Evolutionary conservation across 2,113 vertebrate genomes (phyloP).

Genomic region (Anolis sagrei): DNA sequence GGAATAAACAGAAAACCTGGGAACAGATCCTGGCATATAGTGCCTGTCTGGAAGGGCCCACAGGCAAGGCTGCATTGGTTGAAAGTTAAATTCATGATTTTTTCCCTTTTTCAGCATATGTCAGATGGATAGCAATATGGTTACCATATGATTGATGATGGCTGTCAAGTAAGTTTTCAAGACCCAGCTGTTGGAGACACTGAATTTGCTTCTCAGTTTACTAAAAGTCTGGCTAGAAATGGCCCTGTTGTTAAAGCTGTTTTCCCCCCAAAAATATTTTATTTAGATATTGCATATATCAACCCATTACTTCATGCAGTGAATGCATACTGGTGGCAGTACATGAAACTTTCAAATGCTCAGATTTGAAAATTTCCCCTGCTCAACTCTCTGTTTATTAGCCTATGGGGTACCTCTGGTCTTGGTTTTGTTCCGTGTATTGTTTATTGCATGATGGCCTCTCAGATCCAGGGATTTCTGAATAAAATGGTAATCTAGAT

Average conservation of each 20-base stretch:
- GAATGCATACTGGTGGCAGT: not conserved
- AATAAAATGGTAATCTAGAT: too few relatives aligned
- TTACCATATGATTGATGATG: conserved; percentile 4
- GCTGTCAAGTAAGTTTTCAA: conserved; percentile 3
- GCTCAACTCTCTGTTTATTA: too few relatives aligned
- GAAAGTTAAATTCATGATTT: not conserved
- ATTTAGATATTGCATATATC: not conserved
- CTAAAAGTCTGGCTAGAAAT: not conserved
- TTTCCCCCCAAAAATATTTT: not conserved
- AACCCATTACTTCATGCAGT: not conserved
- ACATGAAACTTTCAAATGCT: too few relatives aligned
- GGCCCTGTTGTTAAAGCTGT: not conserved
- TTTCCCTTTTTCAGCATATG: not conserved
- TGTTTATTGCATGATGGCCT: too few relatives aligned
- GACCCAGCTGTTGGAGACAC: not conserved
- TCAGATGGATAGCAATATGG: not conserved
- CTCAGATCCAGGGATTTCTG: too few relatives aligned
- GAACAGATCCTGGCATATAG: too few relatives aligned
- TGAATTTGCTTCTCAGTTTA: not conserved
- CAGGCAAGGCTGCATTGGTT: not conserved
- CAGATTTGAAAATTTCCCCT: too few relatives aligned
- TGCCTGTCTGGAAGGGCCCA: too few relatives aligned
- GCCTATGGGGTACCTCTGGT: too few relatives aligned
- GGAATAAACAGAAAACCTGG: too few relatives aligned
- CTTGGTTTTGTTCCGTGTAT: too few relatives aligned